Base-by-base conservation (phyloP, 2,113 vertebrate species). In the Nycticorax nycticorax region DNA sequence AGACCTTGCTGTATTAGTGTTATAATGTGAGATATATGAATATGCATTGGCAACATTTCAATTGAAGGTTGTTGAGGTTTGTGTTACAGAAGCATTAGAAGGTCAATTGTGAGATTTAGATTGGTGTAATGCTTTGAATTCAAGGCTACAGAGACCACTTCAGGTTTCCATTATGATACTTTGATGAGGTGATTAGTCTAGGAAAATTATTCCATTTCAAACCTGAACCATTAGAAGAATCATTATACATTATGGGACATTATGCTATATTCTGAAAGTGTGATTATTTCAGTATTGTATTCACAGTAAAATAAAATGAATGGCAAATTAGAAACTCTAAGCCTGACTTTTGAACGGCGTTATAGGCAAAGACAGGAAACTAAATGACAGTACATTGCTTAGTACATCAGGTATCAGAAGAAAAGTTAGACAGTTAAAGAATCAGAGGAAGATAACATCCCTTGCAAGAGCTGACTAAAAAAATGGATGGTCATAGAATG, bases 101-200 rank as follows among this genome's bases (percentile, higher is more conserved):
- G 81, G 87, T 83, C 81, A 94, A 8, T 85, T 72, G 53, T 68
- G 64, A 95, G 57, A 53, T 67, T 75, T 43, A 85, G 47, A 60
- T 67, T 90, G 21, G 1, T 72, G 24, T 57, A 74, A 28, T 81
- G 45, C 13, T 78, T 76, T 67, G 55, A 83, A 57, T 78, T 89
- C 71, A 64, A 74, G 71, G 30, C 69, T 86, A 60, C 32, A 69
- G 85, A 91, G 71, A 85, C 77, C 55, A 80, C 88, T 95, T 85
- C 53, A 89, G 30, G 33, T 74, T 87, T 68, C 75, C 32, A 50
- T 88, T 85, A 87, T 56, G 66, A 23, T 45, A 32, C 23, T 94
- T 72, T 73, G 71, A 93, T 93, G 69, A 95, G 86, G 62, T 63
- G 60, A 93, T 95, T 93, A 93, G 52, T 50, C n/a, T 83, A 77